These are phyloP conservation scores for Chaetops frenatus DNA, from an alignment of 2,113 vertebrate species.

Conservation along the genomic window DNA sequence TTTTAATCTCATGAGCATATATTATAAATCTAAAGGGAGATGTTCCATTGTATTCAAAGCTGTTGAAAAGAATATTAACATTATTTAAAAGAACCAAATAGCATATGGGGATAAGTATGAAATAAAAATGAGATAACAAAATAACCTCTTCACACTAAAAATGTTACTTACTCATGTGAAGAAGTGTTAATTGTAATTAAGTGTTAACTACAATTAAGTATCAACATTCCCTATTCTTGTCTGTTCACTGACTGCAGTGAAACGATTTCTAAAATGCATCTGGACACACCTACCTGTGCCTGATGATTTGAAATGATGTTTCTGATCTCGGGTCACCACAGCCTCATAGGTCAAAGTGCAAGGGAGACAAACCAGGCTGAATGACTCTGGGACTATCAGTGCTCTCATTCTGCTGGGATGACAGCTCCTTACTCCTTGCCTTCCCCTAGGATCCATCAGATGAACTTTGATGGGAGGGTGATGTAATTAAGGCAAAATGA, in stretches of 20 bases:
- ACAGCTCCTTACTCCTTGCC: not conserved
- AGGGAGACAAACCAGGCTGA: not conserved
- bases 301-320: not conserved
- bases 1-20: slow-evolving; percentile 35
- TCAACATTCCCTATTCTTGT: not conserved
- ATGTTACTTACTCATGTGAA: not conserved
- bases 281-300: not conserved
- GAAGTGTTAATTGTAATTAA: not conserved
- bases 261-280: not conserved
- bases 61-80: slow-evolving; percentile 28
- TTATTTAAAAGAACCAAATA: slow-evolving; percentile 27
- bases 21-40: slow-evolving; percentile 47
- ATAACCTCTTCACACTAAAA: not conserved
- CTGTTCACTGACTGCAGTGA: not conserved
- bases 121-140: slow-evolving; percentile 14
- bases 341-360: not conserved
- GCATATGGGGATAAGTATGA: not conserved
- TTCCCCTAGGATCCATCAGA: not conserved
- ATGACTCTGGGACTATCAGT: not conserved
- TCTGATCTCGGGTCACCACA: not conserved
- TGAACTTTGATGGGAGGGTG: not conserved
- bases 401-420: not conserved
- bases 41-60: not conserved
- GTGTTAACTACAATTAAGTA: not conserved
- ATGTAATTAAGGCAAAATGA: not conserved